Base-by-base conservation (phyloP, 2,797 vertebrate genomes). In the Xerus rutilus region DNA sequence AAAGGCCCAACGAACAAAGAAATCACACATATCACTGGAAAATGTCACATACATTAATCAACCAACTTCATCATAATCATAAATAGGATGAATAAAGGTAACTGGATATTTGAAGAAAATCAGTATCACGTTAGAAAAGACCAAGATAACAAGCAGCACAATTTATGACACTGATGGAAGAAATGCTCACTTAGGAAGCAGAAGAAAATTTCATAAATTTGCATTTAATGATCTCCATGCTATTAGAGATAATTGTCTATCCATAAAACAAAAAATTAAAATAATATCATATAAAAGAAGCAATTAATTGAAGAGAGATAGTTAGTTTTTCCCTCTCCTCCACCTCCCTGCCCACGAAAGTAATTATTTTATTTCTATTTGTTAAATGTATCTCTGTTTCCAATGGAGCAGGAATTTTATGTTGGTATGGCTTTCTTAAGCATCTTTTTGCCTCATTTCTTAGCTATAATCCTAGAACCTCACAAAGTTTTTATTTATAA, bases 81-180 rank as follows among this genome's bases (percentile, higher is more conserved):
- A 45, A 94, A 74, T 65, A 47, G 3, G 39, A n/a, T n/a, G 23
- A 25, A 78, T 7, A 62, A 35, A 78, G 5, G 54, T 72, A 11
- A 6, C 11, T 12, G 9, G 6, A 45, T 1, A 35, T 88, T 70
- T 65, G n/a, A 70, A 79, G 35, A 73, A 77, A 78, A 86, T 39
- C 30, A 57, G 1, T 43, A 84, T 69, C 25, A 59, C 17, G 13
- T 85, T 47, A 72, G 11, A n/a, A 43, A 67, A 39, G 3, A 32
- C 11, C 35, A 70, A 94, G 35, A 94, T n/a, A 70, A 59, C n/a
- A 83, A 79, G n/a, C 74, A 70, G n/a, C 35, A 86, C 18, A 87
- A 74, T 28, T 81, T 43, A 70, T 21, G 59, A 76, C 12, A 35
- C 20, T 95, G 25, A 83, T 25, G 3, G 3, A 94, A 79, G 25